phyloP scores from a whole-genome alignment of 2,797 vertebrate species.

The Phoeniculus purpureus region DNA sequence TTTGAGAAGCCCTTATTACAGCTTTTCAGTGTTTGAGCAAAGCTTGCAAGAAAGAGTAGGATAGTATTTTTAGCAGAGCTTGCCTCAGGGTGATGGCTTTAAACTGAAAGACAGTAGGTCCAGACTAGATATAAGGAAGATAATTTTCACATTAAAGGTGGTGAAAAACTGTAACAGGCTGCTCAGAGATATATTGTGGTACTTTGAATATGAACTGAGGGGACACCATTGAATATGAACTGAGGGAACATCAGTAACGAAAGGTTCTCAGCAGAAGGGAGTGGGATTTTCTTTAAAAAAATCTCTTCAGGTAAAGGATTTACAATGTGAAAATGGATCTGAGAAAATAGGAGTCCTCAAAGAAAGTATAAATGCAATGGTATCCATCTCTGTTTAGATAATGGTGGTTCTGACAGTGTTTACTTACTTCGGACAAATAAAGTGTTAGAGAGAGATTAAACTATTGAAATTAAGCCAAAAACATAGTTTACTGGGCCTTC shows the following conservation, averaged over 20 bases:
- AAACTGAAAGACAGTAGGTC: too few species aligned
- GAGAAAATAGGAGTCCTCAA: not conserved
- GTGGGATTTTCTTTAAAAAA: not conserved
- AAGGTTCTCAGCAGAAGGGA: not conserved
- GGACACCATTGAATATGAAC: too few species aligned
- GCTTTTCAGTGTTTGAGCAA: not conserved
- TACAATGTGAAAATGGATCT: not conserved
- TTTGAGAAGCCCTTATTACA: not conserved
- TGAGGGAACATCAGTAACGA: not conserved
- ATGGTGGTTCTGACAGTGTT: not conserved
- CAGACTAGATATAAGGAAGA: too few species aligned
- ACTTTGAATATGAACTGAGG: not conserved
- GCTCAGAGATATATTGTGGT: not conserved
- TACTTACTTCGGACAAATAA: not conserved
- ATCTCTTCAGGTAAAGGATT: not conserved
- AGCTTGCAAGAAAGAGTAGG: not conserved
- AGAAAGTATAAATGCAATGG: not conserved
- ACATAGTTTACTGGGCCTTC: not conserved
- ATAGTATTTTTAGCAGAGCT: not conserved
- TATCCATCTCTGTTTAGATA: not conserved
- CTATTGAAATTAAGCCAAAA: not conserved
- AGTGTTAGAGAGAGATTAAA: not conserved
- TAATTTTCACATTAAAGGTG: not conserved
- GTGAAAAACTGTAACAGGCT: not conserved
- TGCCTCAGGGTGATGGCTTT: not conserved